phyloP scores from a whole-genome alignment of 2,888 invertebrate species.

The Eristalinus sepulchralis region DNA sequence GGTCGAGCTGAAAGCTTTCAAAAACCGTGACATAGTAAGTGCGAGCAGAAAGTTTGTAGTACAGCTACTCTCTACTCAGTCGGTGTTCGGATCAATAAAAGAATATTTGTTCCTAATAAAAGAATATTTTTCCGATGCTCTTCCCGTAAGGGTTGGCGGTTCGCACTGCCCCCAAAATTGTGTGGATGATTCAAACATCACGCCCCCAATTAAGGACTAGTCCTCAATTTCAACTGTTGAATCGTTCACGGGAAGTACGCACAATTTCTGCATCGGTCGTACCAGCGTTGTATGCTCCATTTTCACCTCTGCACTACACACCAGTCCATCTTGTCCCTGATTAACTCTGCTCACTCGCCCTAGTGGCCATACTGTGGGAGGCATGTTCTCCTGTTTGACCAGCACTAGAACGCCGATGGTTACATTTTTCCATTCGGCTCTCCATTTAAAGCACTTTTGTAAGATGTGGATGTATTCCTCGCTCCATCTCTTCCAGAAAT shows the following conservation, averaged over 20 bases:
- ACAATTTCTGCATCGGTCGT: slow-evolving; percentile 18
- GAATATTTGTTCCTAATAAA: too few species aligned
- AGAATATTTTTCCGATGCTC: too few species aligned
- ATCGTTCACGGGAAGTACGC: background rate
- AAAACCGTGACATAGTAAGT: too few species aligned
- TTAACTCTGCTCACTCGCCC: background rate
- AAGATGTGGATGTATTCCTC: background rate
- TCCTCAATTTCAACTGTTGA: background rate
- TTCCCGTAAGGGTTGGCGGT: too few species aligned
- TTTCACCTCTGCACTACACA: slow-evolving; percentile 1
- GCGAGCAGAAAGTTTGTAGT: too few species aligned
- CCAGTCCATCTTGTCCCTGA: background rate
- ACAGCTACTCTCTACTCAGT: too few species aligned
- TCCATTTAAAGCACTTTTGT: slow-evolving; percentile 1
- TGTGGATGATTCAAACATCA: slow-evolving; percentile 4
- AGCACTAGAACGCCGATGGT: slow-evolving; percentile 1
- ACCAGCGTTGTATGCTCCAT: slow-evolving; percentile 5
- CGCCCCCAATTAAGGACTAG: slow-evolving; percentile 25
- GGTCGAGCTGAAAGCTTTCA: too few species aligned
- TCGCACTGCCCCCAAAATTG: too few species aligned
- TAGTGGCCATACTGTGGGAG: slow-evolving; percentile 18
- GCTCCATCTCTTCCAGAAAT: too few species aligned
- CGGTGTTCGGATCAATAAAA: too few species aligned
- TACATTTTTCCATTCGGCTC: background rate
- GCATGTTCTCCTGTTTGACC: slow-evolving; percentile 10